Conservation (phyloP, 2,113 vertebrate genomes). For the Thomomys bottae region DNA sequence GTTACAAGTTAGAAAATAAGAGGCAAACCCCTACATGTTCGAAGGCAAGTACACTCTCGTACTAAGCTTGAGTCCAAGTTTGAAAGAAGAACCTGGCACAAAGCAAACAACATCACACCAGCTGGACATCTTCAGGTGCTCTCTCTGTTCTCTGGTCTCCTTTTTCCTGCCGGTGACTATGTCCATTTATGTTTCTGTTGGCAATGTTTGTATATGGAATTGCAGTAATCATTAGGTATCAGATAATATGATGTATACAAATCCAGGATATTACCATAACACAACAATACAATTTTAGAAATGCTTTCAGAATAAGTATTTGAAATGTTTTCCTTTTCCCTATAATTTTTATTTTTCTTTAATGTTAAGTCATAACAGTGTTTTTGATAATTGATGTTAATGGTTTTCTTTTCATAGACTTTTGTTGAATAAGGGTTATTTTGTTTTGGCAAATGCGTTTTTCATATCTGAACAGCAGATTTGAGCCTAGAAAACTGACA, state of each 20-base stretch:
- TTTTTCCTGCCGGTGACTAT: rapidly evolving
- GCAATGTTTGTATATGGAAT: not conserved
- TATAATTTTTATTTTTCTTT: not conserved
- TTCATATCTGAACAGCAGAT: conserved; percentile 33
- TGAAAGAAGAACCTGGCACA: not conserved
- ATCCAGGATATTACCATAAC: not conserved
- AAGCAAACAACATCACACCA: not conserved
- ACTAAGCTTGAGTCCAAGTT: rapidly evolving
- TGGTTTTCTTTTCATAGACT: conserved; percentile 34
- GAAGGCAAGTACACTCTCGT: not conserved
- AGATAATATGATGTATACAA: not conserved
- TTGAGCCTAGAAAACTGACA: conserved; percentile 65
- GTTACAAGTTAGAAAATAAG: not conserved
- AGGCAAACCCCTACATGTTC: not conserved
- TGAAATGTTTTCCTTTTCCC: not conserved
- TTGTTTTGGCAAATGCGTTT: conserved; percentile 12
- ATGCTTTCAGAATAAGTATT: not conserved
- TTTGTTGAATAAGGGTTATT: conserved; percentile 17
- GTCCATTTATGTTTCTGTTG: not conserved
- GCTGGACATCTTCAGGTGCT: too few relatives aligned
- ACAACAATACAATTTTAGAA: not conserved
- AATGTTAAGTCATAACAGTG: not conserved
- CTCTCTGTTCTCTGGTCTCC: too few relatives aligned
- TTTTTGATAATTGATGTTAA: conserved; percentile 31
- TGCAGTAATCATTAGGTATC: not conserved